Base-by-base conservation (phyloP, 2,113 vertebrate genomes). In the Trogon surrucura region DNA sequence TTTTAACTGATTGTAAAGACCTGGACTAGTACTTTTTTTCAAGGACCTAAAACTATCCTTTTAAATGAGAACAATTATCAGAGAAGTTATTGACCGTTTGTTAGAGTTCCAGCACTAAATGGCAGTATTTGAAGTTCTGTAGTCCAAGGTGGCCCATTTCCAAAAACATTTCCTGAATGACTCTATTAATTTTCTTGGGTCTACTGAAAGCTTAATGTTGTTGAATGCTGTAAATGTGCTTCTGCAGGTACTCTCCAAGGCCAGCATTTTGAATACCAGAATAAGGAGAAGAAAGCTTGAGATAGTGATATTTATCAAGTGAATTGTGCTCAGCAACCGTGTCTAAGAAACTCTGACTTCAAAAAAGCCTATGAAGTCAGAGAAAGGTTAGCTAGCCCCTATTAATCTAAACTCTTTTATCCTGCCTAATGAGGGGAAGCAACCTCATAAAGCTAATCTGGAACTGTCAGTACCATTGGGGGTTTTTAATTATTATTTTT, bases 401-500 rank as follows among this genome's bases (percentile, higher is more conserved):
- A 50, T 95, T 96, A 94, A 87, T 81, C 60, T 78, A 36, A 85
- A 56, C 70, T 73, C 96, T 97, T 98, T 97, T 95, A 97, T 97
- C 93, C 64, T 94, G 83, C 62, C 80, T 96, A 91, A 80, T 91
- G 84, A 91, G 95, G 85, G 74, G 86, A 97, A 97, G 56, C 89
- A 91, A 83, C 81, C 92, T 84, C 74, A 71, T 77, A 89, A 95
- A 95, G 54, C n/a, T 94, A 73, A 94, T 96, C 95, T 96, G 88
- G 90, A 96, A 90, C 85, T 80, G 66, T 91, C 72, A 92, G 90
- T 85, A 84, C 45, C 47, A 22, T 80, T 80, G 64, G 41, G 41
- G 10, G 9, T 41, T 41, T 41, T 32, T 61, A 34, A 56, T 88
- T 88, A 41, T 67, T 78, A 77, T 62, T 48, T 30, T 27, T 51